Percentiles rank a stretch among this genome's conserved stretches.
These are phyloP conservation scores for Diplosoma virens DNA, from an alignment of 23 tunicate species.

Conservation along the genomic window DNA sequence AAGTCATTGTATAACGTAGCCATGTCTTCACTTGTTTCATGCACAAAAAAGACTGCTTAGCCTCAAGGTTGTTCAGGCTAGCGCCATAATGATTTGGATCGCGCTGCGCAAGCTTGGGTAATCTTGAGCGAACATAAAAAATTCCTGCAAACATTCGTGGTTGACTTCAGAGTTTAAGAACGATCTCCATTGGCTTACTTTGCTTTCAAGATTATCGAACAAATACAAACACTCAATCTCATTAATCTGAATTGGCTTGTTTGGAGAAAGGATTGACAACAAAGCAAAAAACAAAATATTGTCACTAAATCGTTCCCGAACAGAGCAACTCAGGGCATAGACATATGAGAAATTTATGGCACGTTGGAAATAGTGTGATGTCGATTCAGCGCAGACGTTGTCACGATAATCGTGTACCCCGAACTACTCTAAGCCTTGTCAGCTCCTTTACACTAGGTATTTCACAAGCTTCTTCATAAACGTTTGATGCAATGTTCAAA, in stretches of 20 bases:
- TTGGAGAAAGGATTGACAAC: slow-evolving; percentile 16
- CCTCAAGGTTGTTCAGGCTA: slow-evolving; percentile 18
- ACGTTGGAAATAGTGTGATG: slow-evolving; percentile 1
- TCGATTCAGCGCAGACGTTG: slow-evolving; percentile 2
- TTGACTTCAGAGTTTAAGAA: slow-evolving; percentile 6
- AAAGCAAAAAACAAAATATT: slow-evolving; percentile 20
- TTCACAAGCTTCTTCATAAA: slow-evolving; percentile 32
- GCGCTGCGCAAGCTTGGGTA: slow-evolving; percentile 9
- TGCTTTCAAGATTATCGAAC: neutral
- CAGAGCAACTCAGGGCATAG: slow-evolving; percentile 17
- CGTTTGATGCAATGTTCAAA: slow-evolving; percentile 10
- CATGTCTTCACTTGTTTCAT: slow-evolving; percentile 10
- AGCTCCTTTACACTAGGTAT: slow-evolving; percentile 5
- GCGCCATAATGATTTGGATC: slow-evolving; percentile 14
- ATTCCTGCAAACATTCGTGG: slow-evolving; percentile 18
- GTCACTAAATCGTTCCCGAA: slow-evolving; percentile 25
- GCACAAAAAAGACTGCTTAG: slow-evolving; percentile 18
- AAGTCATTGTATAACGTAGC: slow-evolving; percentile 1
- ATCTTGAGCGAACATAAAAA: slow-evolving; percentile 7
- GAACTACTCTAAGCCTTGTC: slow-evolving; percentile 2
- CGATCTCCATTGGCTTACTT: slow-evolving; percentile 1
- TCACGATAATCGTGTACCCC: slow-evolving; percentile 8
- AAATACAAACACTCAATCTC: slow-evolving; percentile 14
- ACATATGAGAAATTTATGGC: slow-evolving; percentile 12
- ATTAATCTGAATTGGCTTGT: slow-evolving; percentile 5